phyloP scores from a whole-genome alignment of 2,113 vertebrate species.

The Malaclemys terrapin region DNA sequence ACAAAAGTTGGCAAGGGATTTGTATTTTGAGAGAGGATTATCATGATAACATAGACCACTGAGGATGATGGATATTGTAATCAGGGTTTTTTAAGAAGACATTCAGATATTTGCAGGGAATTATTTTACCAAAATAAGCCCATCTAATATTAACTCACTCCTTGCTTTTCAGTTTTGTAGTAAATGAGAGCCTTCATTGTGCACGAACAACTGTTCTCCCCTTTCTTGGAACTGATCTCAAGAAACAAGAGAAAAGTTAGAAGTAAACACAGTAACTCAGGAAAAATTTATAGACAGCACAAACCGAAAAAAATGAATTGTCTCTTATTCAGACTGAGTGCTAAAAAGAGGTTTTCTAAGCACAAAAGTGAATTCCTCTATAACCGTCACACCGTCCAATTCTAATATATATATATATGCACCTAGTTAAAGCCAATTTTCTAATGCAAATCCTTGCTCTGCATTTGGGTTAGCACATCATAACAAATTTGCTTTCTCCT shows the following conservation, averaged over 20 bases:
- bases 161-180: not conserved
- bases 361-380: not conserved
- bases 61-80: not conserved
- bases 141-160: constrained; percentile 2
- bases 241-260: not conserved
- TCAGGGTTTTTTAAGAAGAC: not conserved
- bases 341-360: fast-evolving
- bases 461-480: not conserved
- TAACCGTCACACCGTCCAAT: not conserved
- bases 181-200: not conserved
- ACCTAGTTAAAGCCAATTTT: not conserved
- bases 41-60: not conserved
- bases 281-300: not conserved
- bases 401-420: too few relatives aligned
- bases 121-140: not conserved
- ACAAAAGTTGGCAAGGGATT: not conserved
- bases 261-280: not conserved
- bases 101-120: not conserved
- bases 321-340: not conserved
- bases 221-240: not conserved
- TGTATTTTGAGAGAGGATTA: not conserved
- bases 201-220: not conserved
- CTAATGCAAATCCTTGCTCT: not conserved
- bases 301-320: not conserved
- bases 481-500: not conserved